Percentiles rank a stretch among this genome's conserved stretches.
Conservation (phyloP, 2,797 vertebrate genomes). For the Antrozous pallidus region DNA sequence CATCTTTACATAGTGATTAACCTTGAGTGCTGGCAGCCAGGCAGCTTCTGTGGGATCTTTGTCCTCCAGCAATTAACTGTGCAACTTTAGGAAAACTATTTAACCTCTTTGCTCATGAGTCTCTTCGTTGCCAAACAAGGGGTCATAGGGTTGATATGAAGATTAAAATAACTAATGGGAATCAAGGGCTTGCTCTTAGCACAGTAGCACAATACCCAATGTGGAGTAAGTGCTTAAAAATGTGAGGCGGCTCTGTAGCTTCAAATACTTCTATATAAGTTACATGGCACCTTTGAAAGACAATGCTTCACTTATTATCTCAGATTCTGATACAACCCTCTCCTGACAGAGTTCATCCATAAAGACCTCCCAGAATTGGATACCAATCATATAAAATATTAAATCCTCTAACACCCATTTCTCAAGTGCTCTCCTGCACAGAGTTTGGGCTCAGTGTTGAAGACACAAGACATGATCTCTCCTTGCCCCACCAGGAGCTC, state of each 20-base stretch:
- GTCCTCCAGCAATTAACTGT: neutral
- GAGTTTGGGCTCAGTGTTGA: neutral
- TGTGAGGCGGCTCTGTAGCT: neutral
- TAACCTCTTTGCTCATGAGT: neutral
- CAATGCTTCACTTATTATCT: neutral
- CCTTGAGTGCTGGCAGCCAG: neutral
- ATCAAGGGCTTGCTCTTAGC: neutral
- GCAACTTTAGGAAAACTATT: neutral
- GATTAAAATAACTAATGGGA: neutral
- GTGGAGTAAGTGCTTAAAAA: neutral
- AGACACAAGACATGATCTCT: neutral
- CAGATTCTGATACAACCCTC: neutral
- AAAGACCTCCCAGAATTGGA: neutral
- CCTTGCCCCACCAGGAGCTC: neutral
- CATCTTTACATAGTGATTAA: neutral
- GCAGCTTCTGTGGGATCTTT: neutral
- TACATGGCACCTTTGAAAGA: neutral
- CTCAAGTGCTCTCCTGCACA: neutral
- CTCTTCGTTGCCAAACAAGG: neutral
- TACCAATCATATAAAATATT: neutral
- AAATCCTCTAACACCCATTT: neutral
- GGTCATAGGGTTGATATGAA: neutral
- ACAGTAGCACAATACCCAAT: fast-evolving
- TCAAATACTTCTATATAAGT: neutral
- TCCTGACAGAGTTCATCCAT: neutral